A percentile compares a stretch with the other conserved stretches of the same genome.
Conservation (phyloP, 2,888 invertebrate species). For the Hirtodrosophila cameraria region DNA sequence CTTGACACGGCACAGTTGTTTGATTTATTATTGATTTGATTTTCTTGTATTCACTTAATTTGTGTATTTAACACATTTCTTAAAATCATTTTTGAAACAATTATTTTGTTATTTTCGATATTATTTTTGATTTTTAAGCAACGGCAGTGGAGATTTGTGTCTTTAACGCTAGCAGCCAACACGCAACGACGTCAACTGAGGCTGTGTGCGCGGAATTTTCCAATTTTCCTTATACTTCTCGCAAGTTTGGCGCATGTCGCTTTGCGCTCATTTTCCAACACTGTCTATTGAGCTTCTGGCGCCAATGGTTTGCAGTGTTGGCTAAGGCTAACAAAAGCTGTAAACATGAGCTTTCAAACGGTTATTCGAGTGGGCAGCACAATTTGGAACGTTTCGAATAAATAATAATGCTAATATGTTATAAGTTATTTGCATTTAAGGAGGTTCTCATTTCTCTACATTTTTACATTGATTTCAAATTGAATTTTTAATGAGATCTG, state of each 20-base stretch:
- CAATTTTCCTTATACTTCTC: conserved; percentile 50
- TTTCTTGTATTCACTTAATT: conserved; percentile 18
- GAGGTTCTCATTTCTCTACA: no score
- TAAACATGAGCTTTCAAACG: conserved; percentile 2
- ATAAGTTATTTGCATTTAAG: no score
- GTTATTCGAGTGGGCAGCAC: not conserved
- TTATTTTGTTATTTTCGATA: conserved; percentile 25
- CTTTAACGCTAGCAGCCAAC: conserved; percentile 60
- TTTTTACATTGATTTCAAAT: no score
- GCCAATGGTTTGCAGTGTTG: conserved; percentile 36
- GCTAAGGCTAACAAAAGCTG: conserved; percentile 22
- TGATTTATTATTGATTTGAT: not conserved
- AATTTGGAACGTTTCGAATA: no score
- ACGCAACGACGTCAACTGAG: conserved; percentile 72
- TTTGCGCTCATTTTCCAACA: conserved; percentile 35
- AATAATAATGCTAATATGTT: no score
- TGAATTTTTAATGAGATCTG: no score
- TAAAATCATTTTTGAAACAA: conserved; percentile 8
- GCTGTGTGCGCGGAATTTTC: conserved; percentile 58
- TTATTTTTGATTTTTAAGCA: conserved; percentile 12
- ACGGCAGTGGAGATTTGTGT: conserved; percentile 37
- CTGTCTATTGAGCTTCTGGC: conserved; percentile 56
- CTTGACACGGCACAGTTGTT: conserved; percentile 6
- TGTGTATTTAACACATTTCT: conserved; percentile 5
- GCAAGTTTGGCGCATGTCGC: conserved; percentile 51